Base-by-base conservation (phyloP, 1,140 invertebrate species). In the Drosophila mayri region DNA sequence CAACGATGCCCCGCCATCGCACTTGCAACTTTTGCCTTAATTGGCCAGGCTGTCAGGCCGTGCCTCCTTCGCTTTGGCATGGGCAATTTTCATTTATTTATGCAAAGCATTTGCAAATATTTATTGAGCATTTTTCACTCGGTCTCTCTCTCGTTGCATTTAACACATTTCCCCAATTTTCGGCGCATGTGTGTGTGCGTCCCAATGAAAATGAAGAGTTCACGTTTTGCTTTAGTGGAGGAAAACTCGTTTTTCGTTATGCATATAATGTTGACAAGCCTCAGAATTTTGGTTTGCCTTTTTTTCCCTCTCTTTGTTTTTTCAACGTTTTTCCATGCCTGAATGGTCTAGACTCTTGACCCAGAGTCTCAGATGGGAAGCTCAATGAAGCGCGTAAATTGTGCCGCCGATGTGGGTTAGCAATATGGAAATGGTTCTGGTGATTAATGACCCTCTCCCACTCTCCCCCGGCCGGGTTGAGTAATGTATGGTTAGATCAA, bases 1-100 rank as follows among this genome's bases (percentile, higher is more conserved):
- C 85, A 86, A 55, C 62, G 47, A 77, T 66, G 64, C 61, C 62
- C 0, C 7, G 47, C 59, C 73, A 74, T 76, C 54, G 82, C 82
- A 90, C 84, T 88, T 88, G 84, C 77, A 83, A 73, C 74, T 77
- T 73, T 84, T 77, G 79, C 64, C 84, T 62, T 74, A 83, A 81
- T 77, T 81, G 64, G 64, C 72, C 67, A 63, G 58, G 58, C 58
- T 55, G 50, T 58, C 50, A 47, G 65, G 6, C 50, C 20, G 43
- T 1, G 54, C 43, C 73, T 44, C 37, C 60, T 47, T 65, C 57
- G 46, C 28, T 41, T 60, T 67, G 54, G 62, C 73, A 32, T 67
- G 66, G 28, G 14, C 70, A 59, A 52, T 66, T 79, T 68, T 60
- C 62, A 65, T 80, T 72, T 68, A 76, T 87, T 76, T 81, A 86